Base-by-base conservation (phyloP, 2,797 vertebrate species). In the Notolepis coatsorum region DNA sequence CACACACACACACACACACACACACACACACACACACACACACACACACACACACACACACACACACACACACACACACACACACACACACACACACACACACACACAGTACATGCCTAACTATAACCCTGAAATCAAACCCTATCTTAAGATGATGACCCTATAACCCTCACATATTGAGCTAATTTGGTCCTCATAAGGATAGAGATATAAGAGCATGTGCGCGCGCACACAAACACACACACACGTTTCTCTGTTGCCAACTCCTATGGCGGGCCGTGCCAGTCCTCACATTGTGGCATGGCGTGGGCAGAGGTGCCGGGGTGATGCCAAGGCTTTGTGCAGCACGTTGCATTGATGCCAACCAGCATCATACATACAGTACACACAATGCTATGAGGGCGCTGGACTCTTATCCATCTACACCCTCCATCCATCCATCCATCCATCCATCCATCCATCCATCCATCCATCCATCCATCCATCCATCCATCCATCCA, bases 291-390 rank as follows among this genome's bases (percentile, higher is more conserved):
- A 82, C 84, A 73, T 76, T 84, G 86, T 86, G 82, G 76, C 81
- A 77, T 31, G 47, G 74, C 75, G 74, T 86, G 86, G 81, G 81
- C 85, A 87, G 84, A 84, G 87, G 84, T 89, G 82, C 74, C 66
- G 79, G 78, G 38, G 61, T 77, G 74, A 77, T 84, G 79, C 84
- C 80, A 85, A 71, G 80, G 80, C 86, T 90, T 89, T 90, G 87
- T 87, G 84, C 72, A 76, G 64, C 77, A 75, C 42, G 49, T 64
- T 69, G 78, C 56, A 82, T 80, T 70, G 67, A 71, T 45, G 68
- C 71, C 77, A 85, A 77, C 53, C 71, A 21, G 49, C 21, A 64
- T 71, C 53, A 21, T 62, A 77, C 35, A 7, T 49, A 72, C 63
- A 54, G 30, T 38, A 59, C 51, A 60, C 71, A 59, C 62, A 65